phyloP scores from a whole-genome alignment of 2,888 invertebrate species.

The Phortica okadai region DNA sequence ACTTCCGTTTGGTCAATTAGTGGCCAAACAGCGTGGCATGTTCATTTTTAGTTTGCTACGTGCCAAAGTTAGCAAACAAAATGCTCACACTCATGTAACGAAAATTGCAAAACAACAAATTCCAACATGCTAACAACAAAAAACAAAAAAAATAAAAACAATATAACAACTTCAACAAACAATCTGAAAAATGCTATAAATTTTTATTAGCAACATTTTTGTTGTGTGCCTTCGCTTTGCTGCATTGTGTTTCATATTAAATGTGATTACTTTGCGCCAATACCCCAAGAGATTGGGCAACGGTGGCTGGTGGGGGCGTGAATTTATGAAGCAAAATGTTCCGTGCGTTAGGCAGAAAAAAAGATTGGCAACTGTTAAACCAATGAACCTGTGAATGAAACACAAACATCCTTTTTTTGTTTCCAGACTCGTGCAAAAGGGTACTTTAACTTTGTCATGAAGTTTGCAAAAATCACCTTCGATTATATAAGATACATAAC shows the following conservation, averaged over 20 bases:
- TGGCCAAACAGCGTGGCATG: constrained; percentile 47
- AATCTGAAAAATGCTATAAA: constrained; percentile 24
- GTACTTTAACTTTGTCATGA: no score
- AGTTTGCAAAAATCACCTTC: no score
- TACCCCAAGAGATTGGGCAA: constrained; percentile 48
- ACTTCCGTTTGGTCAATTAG: constrained; percentile 69
- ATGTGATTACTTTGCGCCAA: constrained; percentile 67
- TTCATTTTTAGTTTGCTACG: not conserved
- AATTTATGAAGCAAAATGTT: constrained; percentile 48
- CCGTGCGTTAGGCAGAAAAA: constrained; percentile 37
- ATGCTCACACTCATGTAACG: not conserved
- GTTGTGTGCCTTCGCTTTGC: constrained; percentile 52
- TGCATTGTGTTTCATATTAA: constrained; percentile 72
- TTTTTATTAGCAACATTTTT: constrained; percentile 42
- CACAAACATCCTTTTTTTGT: constrained; percentile 42
- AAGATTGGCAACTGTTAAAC: constrained; percentile 44
- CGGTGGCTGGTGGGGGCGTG: not conserved
- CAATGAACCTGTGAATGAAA: constrained; percentile 67
- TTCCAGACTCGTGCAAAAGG: no score
- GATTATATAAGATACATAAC: no score
- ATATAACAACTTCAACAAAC: not conserved
- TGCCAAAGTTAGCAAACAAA: not conserved
- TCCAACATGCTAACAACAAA: not conserved
- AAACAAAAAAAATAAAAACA: not conserved
- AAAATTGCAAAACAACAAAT: constrained; percentile 8